Conservation (phyloP, 2,888 invertebrate genomes). For the Sesia bembeciformis region DNA sequence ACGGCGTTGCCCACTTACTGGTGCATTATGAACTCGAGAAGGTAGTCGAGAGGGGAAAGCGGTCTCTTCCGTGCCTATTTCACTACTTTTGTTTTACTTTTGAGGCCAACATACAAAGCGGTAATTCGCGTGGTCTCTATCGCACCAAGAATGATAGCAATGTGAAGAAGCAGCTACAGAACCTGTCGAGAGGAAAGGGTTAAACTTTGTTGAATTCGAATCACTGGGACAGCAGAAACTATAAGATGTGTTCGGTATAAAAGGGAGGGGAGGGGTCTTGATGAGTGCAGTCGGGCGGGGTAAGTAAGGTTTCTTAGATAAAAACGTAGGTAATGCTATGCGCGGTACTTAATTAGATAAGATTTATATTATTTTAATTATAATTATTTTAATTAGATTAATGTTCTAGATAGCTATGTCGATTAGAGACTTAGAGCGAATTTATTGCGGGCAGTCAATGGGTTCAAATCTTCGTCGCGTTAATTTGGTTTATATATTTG, state of each 20-base stretch:
- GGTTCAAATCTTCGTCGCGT: too few species aligned
- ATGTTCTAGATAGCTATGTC: too few species aligned
- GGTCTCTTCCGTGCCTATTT: background rate
- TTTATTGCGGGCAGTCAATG: too few species aligned
- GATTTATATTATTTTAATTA: too few species aligned
- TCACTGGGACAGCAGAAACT: constrained; percentile 17
- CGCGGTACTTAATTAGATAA: too few species aligned
- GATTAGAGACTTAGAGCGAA: too few species aligned
- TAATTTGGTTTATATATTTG: too few species aligned
- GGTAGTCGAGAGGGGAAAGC: constrained; percentile 12
- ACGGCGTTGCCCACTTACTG: constrained; percentile 49
- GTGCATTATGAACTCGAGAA: constrained; percentile 35
- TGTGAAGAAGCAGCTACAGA: background rate
- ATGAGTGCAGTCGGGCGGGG: background rate
- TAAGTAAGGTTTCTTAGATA: too few species aligned
- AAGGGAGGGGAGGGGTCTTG: background rate
- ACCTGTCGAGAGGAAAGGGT: constrained; percentile 19
- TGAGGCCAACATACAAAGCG: background rate
- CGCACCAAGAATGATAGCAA: constrained; percentile 5
- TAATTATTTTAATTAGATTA: too few species aligned
- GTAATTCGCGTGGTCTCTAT: background rate
- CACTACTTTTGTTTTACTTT: background rate
- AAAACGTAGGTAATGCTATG: too few species aligned
- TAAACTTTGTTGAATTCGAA: constrained; percentile 26
- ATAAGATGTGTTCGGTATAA: constrained; percentile 4